phyloP scores from a whole-genome alignment of 2,888 invertebrate genomes.

The Eledona agricola region DNA sequence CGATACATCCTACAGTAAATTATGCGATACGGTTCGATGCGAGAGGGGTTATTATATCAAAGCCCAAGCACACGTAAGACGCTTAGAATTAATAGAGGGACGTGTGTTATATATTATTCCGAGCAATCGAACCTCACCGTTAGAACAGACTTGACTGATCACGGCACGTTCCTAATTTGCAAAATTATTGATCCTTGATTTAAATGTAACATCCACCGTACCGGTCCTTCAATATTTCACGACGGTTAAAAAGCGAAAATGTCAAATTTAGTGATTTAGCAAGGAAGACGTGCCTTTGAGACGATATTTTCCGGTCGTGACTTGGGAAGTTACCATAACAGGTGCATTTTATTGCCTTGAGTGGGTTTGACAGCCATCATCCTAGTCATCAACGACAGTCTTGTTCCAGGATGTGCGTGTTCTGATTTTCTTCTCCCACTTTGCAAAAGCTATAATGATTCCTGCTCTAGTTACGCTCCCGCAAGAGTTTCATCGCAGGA shows the following conservation, averaged over 20 bases:
- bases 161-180: no score
- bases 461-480: conserved; percentile 1
- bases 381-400: conserved; percentile 25
- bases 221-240: no score
- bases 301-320: conserved; percentile 10
- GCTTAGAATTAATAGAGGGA: conserved; percentile 8
- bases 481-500: no score
- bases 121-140: conserved; percentile 13
- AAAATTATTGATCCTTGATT: no score
- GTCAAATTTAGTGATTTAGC: no score
- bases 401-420: conserved; percentile 2
- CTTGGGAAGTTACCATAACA: conserved; percentile 23
- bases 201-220: no score
- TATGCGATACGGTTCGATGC: no score
- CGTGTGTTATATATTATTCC: conserved; percentile 25
- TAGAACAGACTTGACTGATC: no score
- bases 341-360: conserved; percentile 25
- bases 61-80: conserved; percentile 4
- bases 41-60: no score
- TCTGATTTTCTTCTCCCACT: conserved; percentile 6
- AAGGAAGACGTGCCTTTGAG: no score
- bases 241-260: no score
- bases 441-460: conserved; percentile 10
- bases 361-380: conserved; percentile 27
- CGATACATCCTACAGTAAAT: background rate